Conservation (phyloP, 2,113 vertebrate species). For the Salvelinus fontinalis region DNA sequence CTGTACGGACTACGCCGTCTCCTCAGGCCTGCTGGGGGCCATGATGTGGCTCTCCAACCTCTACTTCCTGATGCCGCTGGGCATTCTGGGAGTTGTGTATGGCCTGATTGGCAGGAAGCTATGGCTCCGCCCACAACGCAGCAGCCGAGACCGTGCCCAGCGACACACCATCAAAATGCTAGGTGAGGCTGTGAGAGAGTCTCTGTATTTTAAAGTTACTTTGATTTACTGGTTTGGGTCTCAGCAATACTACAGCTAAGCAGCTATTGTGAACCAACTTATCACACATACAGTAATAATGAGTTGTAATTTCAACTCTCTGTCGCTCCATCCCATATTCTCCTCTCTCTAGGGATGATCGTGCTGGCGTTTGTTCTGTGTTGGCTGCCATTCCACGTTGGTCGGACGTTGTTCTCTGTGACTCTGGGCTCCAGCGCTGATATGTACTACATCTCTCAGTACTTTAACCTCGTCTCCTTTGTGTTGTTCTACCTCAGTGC, state of each 20-base stretch:
- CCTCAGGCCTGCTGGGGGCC: conserved; percentile 72
- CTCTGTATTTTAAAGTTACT: neutral
- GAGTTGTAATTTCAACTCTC: neutral
- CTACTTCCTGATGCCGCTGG: conserved; percentile 76
- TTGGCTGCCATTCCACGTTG: conserved; percentile 80
- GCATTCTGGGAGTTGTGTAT: conserved; percentile 73
- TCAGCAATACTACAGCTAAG: no score
- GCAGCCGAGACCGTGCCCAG: conserved; percentile 67
- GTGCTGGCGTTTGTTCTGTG: conserved; percentile 77
- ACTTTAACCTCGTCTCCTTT: conserved; percentile 75
- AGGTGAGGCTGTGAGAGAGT: conserved; percentile 61
- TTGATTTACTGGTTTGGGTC: no score
- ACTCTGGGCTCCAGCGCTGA: conserved; percentile 45
- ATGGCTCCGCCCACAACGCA: conserved; percentile 65
- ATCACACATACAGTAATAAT: no score
- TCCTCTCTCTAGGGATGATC: conserved; percentile 68
- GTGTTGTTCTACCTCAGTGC: conserved; percentile 79
- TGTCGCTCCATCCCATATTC: neutral
- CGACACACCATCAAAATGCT: conserved; percentile 76
- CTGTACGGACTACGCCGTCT: conserved; percentile 63
- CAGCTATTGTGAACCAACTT: no score
- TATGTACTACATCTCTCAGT: conserved; percentile 74
- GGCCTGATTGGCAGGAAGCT: conserved; percentile 74
- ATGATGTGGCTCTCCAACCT: conserved; percentile 79
- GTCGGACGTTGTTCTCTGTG: conserved; percentile 73